Evolutionary conservation across 2,797 vertebrate species (phyloP).

Genomic region (Triplophysa bombifrons): DNA sequence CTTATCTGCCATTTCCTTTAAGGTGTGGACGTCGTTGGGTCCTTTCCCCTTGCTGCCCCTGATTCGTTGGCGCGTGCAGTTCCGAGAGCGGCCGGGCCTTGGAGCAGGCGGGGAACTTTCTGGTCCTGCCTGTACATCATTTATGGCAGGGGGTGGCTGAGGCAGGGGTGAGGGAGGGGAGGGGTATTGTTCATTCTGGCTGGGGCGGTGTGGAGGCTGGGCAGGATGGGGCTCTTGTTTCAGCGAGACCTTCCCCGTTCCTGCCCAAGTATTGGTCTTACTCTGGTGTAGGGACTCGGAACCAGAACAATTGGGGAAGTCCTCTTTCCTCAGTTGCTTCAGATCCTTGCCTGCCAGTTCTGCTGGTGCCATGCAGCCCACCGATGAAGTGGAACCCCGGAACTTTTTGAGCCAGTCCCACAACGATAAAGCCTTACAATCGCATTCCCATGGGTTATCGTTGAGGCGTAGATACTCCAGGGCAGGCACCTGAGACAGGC

Average conservation of each 20-base stretch:
- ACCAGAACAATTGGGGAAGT: slow-evolving; percentile 89
- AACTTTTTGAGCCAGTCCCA: slow-evolving; percentile 97
- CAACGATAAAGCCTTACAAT: slow-evolving; percentile 89
- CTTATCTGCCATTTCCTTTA: slow-evolving; percentile 80
- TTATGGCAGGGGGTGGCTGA: slow-evolving; percentile 70
- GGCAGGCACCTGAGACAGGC: slow-evolving; percentile 85
- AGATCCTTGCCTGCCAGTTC: slow-evolving; percentile 85
- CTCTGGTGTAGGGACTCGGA: slow-evolving; percentile 93
- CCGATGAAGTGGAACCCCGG: slow-evolving; percentile 89
- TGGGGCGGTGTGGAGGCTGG: slow-evolving; percentile 65
- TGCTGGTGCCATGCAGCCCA: slow-evolving; percentile 83
- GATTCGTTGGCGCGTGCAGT: slow-evolving; percentile 90
- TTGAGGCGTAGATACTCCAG: slow-evolving; percentile 97
- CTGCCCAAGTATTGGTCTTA: slow-evolving; percentile 86
- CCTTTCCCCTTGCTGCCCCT: slow-evolving; percentile 81
- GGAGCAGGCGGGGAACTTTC: slow-evolving; percentile 77
- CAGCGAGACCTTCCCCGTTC: slow-evolving; percentile 79
- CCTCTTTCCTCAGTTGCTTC: slow-evolving; percentile 85
- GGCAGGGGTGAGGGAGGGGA: slow-evolving; percentile 67
- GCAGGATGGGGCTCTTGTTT: slow-evolving; percentile 79
- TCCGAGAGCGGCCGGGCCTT: slow-evolving; percentile 83
- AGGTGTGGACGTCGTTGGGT: slow-evolving; percentile 82
- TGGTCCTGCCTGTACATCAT: slow-evolving; percentile 64
- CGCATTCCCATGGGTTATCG: slow-evolving; percentile 95
- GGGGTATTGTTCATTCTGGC: slow-evolving; percentile 55